Base-by-base conservation (phyloP, 2,113 vertebrate genomes). In the Anarhynchus alexandrinus region DNA sequence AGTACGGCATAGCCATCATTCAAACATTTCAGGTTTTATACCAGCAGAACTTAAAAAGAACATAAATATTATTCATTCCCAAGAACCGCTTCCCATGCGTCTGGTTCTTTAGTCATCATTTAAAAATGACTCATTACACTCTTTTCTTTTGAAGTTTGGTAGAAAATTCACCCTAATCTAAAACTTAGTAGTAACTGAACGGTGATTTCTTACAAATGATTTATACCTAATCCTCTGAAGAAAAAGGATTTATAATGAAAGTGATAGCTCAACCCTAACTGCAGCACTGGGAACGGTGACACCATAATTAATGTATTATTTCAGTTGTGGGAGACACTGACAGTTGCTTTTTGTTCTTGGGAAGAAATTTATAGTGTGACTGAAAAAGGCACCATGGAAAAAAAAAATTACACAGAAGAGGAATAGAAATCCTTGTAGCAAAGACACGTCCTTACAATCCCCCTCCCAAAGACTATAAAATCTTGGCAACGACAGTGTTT, bases 241-340 rank as follows among this genome's bases (percentile, higher is more conserved):
- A 79, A 92, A 74, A 74, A 82, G 76, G 78, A 79, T 90, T 81
- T 96, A 77, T 72, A 96, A 96, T 86, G 85, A 94, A 95, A 94
- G 79, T 61, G 90, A 95, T 64, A 89, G 86, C 76, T 94, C 92
- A 88, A 42, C 58, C 51, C 95, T 93, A 96, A 94, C 93, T 80
- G 80, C 94, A 93, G 95, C 58, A 66, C n/a, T 61, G 79, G 49
- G 88, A 96, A 86, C 4, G 15, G 58, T 86, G 70, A 77, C 93
- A 96, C 82, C 70, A 86, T 73, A 92, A 96, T 93, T 88, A 95
- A 97, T 70, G 57, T 17, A 88, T 91, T 94, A 78, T 93, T 97
- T 97, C 79, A 94, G 88, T 77, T 92, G 61, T 82, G 86, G 84
- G 89, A 94, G 82, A 95, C 93, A 36, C 14, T 90, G 82, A 90